Percentiles rank a stretch among this genome's conserved stretches.
phyloP scores from a whole-genome alignment of 2,888 invertebrate genomes.

The Eristalis intricaria region DNA sequence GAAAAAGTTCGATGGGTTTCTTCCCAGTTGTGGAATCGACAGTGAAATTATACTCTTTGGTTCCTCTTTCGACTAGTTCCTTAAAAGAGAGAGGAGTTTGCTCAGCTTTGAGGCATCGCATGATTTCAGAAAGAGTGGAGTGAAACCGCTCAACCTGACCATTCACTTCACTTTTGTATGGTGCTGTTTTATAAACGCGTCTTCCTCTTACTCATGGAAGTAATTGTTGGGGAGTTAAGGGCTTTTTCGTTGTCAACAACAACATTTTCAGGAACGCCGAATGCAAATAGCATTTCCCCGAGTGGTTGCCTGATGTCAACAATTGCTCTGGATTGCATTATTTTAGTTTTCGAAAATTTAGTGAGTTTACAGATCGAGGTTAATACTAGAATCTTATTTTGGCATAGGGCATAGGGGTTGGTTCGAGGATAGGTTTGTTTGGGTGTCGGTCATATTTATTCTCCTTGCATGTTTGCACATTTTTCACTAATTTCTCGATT shows the following conservation, averaged over 20 bases:
- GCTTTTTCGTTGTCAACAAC: not conserved
- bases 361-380: not conserved
- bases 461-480: slow-evolving; percentile 27
- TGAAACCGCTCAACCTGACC: not conserved
- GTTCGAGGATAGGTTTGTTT: not conserved
- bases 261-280: not conserved
- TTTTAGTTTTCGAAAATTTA: not conserved
- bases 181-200: not conserved
- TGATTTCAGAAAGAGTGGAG: not conserved
- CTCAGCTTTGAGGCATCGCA: not conserved
- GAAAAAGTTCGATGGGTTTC: not conserved
- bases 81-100: not conserved
- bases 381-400: not conserved
- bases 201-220: not conserved
- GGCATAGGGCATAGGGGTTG: not conserved
- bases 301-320: too few relatives aligned
- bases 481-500: slow-evolving; percentile 35
- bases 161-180: not conserved
- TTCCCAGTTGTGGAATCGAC: not conserved
- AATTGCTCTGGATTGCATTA: not conserved
- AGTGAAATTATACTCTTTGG: too few relatives aligned
- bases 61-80: too few relatives aligned
- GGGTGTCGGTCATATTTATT: slow-evolving; percentile 6
- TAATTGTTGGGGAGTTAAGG: not conserved
- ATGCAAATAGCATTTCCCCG: too few relatives aligned